Conservation (phyloP, 2,888 invertebrate species). For the Polietes domitor region DNA sequence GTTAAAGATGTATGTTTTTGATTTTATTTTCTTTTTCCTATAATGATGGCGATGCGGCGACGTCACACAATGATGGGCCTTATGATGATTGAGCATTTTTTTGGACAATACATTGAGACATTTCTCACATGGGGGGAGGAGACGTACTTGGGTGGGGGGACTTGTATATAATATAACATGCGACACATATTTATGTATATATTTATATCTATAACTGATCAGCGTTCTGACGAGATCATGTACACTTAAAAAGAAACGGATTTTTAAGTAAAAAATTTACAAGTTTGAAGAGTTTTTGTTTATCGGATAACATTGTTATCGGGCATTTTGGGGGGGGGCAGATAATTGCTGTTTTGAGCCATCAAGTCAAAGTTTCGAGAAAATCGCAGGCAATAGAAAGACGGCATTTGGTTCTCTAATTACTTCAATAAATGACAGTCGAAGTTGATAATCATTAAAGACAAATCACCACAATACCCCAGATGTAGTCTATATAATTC, state of each 20-base stretch:
- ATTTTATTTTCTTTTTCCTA: not conserved
- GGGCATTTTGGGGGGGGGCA: too few species aligned
- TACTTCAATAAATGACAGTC: too few species aligned
- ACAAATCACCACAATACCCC: too few species aligned
- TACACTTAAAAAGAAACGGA: not conserved
- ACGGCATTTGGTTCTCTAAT: too few species aligned
- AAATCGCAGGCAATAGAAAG: too few species aligned
- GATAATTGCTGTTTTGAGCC: too few species aligned
- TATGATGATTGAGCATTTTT: conserved; percentile 22
- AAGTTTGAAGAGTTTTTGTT: too few species aligned
- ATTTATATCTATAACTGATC: not conserved
- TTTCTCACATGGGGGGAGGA: not conserved
- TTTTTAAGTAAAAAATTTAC: not conserved
- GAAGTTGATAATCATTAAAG: too few species aligned
- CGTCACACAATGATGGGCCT: not conserved
- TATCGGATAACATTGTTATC: too few species aligned
- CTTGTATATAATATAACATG: conserved; percentile 13
- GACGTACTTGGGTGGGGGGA: not conserved
- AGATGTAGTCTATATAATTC: too few species aligned
- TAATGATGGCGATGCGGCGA: not conserved
- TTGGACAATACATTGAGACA: not conserved
- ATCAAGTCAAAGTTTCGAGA: too few species aligned
- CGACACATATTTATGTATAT: conserved; percentile 17
- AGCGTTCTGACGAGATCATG: not conserved
- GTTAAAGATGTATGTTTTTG: not conserved